Percentiles rank a stretch among this genome's conserved stretches.
Evolutionary conservation across 2,797 vertebrate species (phyloP).

Genomic region (Poeciliopsis turneri): DNA sequence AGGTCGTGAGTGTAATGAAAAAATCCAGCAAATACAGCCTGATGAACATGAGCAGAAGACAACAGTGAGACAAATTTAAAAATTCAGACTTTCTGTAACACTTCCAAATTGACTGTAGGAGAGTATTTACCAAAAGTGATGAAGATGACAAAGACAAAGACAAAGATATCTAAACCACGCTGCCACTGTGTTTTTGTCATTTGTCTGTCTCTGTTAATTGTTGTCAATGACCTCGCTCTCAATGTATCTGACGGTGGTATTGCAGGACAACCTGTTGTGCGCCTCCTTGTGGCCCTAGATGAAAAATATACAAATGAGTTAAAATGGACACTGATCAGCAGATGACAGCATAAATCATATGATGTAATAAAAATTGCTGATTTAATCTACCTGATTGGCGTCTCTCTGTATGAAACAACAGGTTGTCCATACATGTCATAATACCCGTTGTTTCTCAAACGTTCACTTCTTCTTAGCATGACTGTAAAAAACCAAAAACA

Average conservation of each 20-base stretch:
- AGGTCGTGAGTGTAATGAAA: no score
- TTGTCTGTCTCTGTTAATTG: no score
- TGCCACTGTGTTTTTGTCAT: no score
- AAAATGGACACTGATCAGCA: not conserved
- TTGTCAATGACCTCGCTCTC: not conserved
- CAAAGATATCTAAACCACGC: no score
- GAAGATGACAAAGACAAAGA: no score
- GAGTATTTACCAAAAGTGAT: no score
- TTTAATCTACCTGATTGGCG: not conserved
- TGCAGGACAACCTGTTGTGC: not conserved
- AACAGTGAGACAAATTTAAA: no score
- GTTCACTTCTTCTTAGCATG: not conserved
- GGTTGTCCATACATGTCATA: not conserved
- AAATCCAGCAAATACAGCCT: not conserved
- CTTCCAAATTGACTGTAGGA: no score
- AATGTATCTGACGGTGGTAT: fast-evolving
- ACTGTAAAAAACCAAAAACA: not conserved
- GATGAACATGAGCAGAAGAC: not conserved
- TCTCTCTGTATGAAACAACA: not conserved
- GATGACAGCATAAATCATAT: not conserved
- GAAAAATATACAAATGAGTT: not conserved
- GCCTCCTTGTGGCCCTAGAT: not conserved
- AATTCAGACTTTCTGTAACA: no score
- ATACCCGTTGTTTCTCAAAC: fast-evolving
- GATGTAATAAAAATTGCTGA: not conserved